phyloP scores from a whole-genome alignment of 37 sponge, comb jelly and placozoan genomes.

The Beroe ovata region DNA sequence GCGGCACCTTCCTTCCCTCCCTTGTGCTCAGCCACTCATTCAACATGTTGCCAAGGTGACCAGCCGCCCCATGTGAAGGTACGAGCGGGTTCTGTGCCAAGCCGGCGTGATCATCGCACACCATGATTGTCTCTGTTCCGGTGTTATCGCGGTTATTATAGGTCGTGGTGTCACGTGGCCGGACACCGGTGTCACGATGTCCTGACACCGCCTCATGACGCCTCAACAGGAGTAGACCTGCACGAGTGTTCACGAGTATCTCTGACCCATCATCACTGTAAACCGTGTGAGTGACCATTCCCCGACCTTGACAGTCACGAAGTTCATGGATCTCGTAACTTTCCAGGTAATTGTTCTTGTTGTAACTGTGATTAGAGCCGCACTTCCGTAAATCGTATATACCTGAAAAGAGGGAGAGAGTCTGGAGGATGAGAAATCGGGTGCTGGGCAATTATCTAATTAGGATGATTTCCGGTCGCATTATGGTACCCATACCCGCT shows the following conservation, averaged over 20 bases:
- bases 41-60: background rate
- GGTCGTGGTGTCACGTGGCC: too few relatives aligned
- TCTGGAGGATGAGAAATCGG: too few relatives aligned
- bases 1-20: background rate
- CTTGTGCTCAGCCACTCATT: too few relatives aligned
- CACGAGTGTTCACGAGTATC: slow-evolving; percentile 22
- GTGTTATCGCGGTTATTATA: too few relatives aligned
- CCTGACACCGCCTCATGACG: too few relatives aligned
- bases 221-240: too few relatives aligned
- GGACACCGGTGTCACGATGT: too few relatives aligned
- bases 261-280: slow-evolving; percentile 11
- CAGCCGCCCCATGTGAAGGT: background rate
- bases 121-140: too few relatives aligned
- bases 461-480: too few relatives aligned
- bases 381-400: slow-evolving; percentile 20
- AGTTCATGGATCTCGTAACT: background rate
- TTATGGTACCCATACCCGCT: too few relatives aligned
- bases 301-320: background rate
- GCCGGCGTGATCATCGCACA: background rate
- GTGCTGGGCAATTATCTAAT: too few relatives aligned
- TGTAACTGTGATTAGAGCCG: background rate
- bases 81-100: background rate
- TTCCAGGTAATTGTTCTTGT: background rate
- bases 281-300: slow-evolving; percentile 2
- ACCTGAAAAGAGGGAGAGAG: too few relatives aligned